Evolutionary conservation across 2,113 vertebrate species (phyloP).

Genomic region (Fregetta grallaria): DNA sequence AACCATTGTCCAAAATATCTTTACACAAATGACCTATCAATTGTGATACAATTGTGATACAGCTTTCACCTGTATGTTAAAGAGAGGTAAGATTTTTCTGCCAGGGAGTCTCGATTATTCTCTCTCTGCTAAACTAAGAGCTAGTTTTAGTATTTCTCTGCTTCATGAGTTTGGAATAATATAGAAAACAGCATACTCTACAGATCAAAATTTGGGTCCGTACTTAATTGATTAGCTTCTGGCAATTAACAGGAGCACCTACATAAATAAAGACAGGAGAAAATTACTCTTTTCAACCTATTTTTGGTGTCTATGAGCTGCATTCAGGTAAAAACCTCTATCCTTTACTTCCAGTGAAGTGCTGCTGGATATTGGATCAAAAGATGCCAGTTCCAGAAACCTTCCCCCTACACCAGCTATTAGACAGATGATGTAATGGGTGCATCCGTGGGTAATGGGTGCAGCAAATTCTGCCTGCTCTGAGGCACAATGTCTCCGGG

Average conservation of each 20-base stretch:
- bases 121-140: neutral
- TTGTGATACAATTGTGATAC: conserved; percentile 13
- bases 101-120: neutral
- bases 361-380: neutral
- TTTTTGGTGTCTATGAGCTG: neutral
- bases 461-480: neutral
- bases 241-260: neutral
- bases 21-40: conserved; percentile 18
- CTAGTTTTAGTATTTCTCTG: neutral
- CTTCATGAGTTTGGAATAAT: neutral
- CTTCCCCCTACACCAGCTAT: neutral
- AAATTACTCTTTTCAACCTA: neutral
- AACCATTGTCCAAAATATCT: conserved; percentile 46
- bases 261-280: neutral
- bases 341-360: neutral
- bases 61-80: neutral
- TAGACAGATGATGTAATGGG: neutral
- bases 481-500: neutral
- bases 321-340: neutral
- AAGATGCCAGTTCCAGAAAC: neutral
- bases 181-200: neutral
- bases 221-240: neutral
- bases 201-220: neutral
- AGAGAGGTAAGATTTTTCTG: neutral
- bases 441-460: neutral